Percentiles rank a stretch among this genome's conserved stretches.
Conservation (phyloP, 2,113 vertebrate genomes). For the Coreoperca whiteheadi region DNA sequence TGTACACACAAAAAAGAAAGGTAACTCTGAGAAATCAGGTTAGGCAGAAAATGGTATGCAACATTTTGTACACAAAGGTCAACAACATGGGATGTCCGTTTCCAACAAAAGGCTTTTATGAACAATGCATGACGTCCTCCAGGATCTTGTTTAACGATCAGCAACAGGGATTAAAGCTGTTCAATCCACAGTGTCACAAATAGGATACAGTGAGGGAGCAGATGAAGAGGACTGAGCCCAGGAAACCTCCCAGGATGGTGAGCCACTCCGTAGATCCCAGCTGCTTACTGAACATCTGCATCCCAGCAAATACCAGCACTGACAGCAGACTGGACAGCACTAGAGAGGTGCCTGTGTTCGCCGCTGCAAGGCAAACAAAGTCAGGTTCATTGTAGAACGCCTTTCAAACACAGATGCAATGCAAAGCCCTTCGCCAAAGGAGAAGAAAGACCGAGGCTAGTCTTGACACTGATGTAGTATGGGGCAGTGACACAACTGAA, state of each 20-base stretch:
- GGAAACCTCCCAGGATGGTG: slow-evolving; percentile 94
- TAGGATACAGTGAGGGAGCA: slow-evolving; percentile 98
- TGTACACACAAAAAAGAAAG: neutral
- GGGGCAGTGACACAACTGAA: neutral
- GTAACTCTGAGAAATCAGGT: neutral
- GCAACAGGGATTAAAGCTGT: neutral
- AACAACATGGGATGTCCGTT: neutral
- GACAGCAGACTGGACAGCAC: slow-evolving; percentile 93
- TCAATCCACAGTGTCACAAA: neutral
- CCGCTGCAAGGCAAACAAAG: slow-evolving; percentile 78
- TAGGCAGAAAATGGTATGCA: neutral
- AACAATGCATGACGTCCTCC: neutral
- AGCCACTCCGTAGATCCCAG: slow-evolving; percentile 95
- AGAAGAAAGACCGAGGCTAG: neutral
- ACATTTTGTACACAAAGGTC: neutral
- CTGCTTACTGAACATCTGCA: slow-evolving; percentile 98
- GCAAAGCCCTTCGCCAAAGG: neutral
- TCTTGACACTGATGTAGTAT: neutral
- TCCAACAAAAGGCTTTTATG: neutral
- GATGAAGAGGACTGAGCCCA: slow-evolving; percentile 93
- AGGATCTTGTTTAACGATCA: neutral
- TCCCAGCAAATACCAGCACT: slow-evolving; percentile 94
- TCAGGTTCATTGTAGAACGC: neutral
- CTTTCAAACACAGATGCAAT: neutral
- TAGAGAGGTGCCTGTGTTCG: slow-evolving; percentile 92